phyloP scores from a whole-genome alignment of 92 coral and sea anemone genomes.

The Hydrozoanthus gracilis region DNA sequence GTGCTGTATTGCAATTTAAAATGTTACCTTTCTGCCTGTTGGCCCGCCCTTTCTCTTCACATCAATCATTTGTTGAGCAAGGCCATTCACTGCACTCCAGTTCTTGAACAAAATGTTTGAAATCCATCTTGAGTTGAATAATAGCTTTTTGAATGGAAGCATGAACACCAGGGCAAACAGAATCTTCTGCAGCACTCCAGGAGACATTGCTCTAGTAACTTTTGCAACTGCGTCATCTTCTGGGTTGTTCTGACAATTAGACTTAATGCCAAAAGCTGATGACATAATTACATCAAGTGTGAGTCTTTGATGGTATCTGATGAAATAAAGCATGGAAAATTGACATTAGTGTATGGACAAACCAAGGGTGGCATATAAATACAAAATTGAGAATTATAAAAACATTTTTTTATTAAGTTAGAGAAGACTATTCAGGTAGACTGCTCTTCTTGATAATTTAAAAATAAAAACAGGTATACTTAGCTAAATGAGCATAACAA shows the following conservation, averaged over 20 bases:
- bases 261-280: constrained; percentile 36
- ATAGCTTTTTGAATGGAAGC: constrained; percentile 2
- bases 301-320: constrained; percentile 34
- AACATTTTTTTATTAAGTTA: neutral
- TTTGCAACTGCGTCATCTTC: constrained; percentile 28
- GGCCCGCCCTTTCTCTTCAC: constrained; percentile 5
- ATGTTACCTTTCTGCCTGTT: neutral
- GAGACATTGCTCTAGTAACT: neutral
- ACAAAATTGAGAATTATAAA: neutral
- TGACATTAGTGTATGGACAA: neutral
- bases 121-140: constrained; percentile 1
- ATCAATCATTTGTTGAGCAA: constrained; percentile 9
- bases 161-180: neutral
- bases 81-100: neutral
- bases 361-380: neutral
- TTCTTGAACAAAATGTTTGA: neutral
- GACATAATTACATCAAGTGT: constrained; percentile 48
- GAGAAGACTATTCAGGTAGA: neutral
- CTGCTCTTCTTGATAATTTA: neutral
- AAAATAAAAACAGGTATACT: no score
- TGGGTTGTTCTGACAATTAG: constrained; percentile 30
- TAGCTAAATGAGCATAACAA: no score
- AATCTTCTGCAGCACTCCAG: neutral
- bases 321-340: neutral
- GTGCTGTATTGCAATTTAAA: no score